Percentiles rank a stretch among this genome's conserved stretches.
These are phyloP conservation scores for Psilanteris sp. DNA, from an alignment of 1,140 invertebrate species.

Conservation along the genomic window DNA sequence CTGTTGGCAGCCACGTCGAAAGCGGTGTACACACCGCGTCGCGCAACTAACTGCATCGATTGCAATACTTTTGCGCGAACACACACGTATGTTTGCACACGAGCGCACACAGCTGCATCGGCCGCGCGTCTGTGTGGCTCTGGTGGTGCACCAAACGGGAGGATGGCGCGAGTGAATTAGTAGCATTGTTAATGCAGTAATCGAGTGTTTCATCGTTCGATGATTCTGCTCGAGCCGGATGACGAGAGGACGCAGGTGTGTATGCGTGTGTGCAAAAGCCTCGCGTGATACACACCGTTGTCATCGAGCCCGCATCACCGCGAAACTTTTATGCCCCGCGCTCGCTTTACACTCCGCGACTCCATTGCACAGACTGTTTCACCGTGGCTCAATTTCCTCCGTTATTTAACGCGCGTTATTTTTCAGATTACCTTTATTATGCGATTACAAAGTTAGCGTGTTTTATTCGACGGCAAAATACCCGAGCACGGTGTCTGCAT, in stretches of 20 bases:
- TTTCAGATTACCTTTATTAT: constrained; percentile 57
- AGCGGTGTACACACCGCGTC: constrained; percentile 66
- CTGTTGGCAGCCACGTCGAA: constrained; percentile 72
- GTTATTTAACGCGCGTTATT: constrained; percentile 53
- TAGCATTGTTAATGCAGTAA: constrained; percentile 77
- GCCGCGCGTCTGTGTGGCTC: constrained; percentile 2
- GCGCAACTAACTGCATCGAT: constrained; percentile 59
- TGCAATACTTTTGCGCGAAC: constrained; percentile 9
- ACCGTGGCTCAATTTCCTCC: neutral
- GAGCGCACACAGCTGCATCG: neutral
- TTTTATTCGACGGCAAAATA: constrained; percentile 38
- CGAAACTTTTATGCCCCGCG: constrained; percentile 32
- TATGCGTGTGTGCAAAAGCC: constrained; percentile 36
- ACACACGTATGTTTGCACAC: constrained; percentile 2
- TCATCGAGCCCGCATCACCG: constrained; percentile 66
- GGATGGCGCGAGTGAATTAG: constrained; percentile 67
- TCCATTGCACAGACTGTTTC: no score
- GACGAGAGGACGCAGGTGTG: constrained; percentile 64
- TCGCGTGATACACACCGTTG: constrained; percentile 73
- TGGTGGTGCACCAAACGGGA: constrained; percentile 14
- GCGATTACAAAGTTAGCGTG: constrained; percentile 50
- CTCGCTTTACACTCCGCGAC: neutral
- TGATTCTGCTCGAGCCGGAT: constrained; percentile 70
- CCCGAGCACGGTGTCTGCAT: constrained; percentile 3
- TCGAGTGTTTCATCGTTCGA: constrained; percentile 77